These are phyloP conservation scores for Nannoperca australis DNA, from an alignment of 2,797 vertebrate genomes.

Conservation along the genomic window DNA sequence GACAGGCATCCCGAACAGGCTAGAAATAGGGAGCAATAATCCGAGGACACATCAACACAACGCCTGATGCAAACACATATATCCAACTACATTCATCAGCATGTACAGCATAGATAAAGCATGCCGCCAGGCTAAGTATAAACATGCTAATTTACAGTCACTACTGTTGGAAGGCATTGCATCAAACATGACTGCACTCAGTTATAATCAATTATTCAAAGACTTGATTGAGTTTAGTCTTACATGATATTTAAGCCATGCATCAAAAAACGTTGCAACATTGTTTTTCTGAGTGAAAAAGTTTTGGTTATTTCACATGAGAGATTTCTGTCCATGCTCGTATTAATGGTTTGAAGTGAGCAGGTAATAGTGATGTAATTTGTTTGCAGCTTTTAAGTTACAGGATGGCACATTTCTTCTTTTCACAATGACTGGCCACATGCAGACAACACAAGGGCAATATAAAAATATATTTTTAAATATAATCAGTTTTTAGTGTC, in stretches of 20 bases:
- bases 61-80: slow-evolving; percentile 43
- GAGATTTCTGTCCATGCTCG: too few relatives aligned
- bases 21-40: slow-evolving; percentile 67
- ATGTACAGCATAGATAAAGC: slow-evolving; percentile 8
- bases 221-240: background rate
- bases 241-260: background rate
- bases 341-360: too few relatives aligned
- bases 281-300: background rate
- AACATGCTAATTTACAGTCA: slow-evolving; percentile 39
- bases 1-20: slow-evolving; percentile 46
- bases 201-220: background rate
- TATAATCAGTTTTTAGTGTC: background rate
- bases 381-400: background rate
- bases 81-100: slow-evolving; percentile 38
- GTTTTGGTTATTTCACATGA: too few relatives aligned
- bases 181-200: slow-evolving; percentile 16
- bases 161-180: background rate
- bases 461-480: background rate
- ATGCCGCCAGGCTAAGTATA: slow-evolving; percentile 8
- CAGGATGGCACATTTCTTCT: background rate
- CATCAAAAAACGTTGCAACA: slow-evolving; percentile 51
- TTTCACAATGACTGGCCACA: background rate
- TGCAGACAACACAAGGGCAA: background rate
- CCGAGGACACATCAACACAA: slow-evolving; percentile 58
- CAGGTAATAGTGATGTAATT: too few relatives aligned